Evolutionary conservation across 1,140 invertebrate species (phyloP), one percentile per base, ranked within the genome.

Genomic region (Diachasmimorpha longicaudata): DNA sequence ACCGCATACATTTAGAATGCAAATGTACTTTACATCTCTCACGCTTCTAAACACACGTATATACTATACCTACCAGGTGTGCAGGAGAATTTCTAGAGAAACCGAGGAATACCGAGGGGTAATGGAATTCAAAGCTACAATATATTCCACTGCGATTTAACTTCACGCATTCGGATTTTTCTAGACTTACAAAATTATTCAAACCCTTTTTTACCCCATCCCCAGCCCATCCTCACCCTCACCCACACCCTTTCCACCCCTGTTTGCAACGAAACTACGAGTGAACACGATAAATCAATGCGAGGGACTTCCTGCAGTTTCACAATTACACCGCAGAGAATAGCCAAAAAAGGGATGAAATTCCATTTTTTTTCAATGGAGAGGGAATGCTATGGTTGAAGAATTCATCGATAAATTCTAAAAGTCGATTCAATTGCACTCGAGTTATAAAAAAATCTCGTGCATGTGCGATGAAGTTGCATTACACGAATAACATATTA

Each of bases 1-100:
- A 77, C 78, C 71, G 78, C 75, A 79, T 79, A 77, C 72, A 75
- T 67, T 79, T 74, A 76, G 76, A 79, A 79, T 79, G 78, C 72
- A 79, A 79, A 79, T 79, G 75, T 74, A 77, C 75, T 77, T 72
- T 37, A 66, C 71, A 72, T 76, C 68, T 77, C 75, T 74, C 44
- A 48, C 67, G 69, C 36, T 58, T 68, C 77, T 79, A 77, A 77
- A 79, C 78, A 79, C 78, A 77, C 69, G 19, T 66, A 68, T 68
- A 68, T 39, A 68, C 36, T 19, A 25, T 25, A 72, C 69, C 70
- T 36, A 46, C 19, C 66, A 58, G 37, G 66, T 74, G 55, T 74
- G 48, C 16, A 39, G 8, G 11, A 63, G 37, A 75, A 31, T 19
- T 10, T 10, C 11, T n/a, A 19, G 58, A 25, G 19, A 8, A 44